These are phyloP conservation scores for Synanthedon vespiformis DNA, from an alignment of 2,888 invertebrate species.

Conservation along the genomic window DNA sequence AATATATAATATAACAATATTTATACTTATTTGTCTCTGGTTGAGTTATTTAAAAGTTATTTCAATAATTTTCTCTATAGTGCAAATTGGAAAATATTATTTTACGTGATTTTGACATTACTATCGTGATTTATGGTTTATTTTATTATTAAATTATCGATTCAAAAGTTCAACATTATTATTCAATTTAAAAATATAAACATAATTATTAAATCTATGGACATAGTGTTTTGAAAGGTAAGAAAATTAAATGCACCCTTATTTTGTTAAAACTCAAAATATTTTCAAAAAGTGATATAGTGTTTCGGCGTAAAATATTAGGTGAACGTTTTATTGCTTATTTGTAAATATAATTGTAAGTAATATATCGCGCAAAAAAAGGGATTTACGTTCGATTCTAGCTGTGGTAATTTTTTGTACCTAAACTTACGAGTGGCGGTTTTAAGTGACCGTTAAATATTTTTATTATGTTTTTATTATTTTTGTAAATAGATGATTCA, in stretches of 20 bases:
- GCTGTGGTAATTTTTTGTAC: slow-evolving; percentile 26
- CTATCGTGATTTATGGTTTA: background rate
- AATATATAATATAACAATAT: too few species aligned
- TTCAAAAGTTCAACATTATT: too few species aligned
- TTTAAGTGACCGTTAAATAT: slow-evolving; percentile 30
- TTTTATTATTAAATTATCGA: too few species aligned
- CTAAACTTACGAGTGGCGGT: slow-evolving; percentile 22
- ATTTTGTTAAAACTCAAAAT: background rate
- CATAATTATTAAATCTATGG: too few species aligned
- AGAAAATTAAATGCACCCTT: background rate
- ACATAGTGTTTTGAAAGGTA: background rate
- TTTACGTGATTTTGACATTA: background rate
- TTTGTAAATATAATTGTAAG: slow-evolving; percentile 18
- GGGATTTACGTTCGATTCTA: slow-evolving; percentile 5
- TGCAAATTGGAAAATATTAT: background rate
- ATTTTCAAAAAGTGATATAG: background rate
- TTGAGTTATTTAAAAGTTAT: background rate
- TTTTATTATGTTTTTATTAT: slow-evolving; percentile 49
- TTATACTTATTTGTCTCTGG: background rate
- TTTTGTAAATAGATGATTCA: slow-evolving; percentile 67
- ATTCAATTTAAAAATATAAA: too few species aligned
- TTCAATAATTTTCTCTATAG: slow-evolving; percentile 1
- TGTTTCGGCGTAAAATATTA: slow-evolving; percentile 1
- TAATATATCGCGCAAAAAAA: slow-evolving; percentile 14
- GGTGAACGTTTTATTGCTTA: slow-evolving; percentile 7